Evolutionary conservation across 35 echinoderm and acorn worm species (phyloP).

Genomic region (Lytechinus variegatus): DNA sequence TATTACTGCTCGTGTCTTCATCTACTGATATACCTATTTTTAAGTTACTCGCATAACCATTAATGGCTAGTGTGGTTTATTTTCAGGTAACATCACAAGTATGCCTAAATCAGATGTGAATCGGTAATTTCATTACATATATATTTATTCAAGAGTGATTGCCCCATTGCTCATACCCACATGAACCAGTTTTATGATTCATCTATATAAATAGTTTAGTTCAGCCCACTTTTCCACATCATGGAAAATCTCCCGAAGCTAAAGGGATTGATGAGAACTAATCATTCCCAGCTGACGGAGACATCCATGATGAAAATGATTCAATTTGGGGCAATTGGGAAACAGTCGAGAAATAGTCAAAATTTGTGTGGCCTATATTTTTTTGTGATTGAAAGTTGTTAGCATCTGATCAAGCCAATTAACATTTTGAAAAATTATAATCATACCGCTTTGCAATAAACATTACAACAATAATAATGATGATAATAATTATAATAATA

Average conservation of each 20-base stretch:
- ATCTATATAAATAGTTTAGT: neutral
- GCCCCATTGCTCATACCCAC: slow-evolving; percentile 14
- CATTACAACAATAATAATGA: too few relatives aligned
- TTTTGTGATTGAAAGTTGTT: neutral
- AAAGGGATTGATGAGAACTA: neutral
- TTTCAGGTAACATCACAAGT: neutral
- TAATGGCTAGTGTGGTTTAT: neutral
- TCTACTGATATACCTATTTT: too few relatives aligned
- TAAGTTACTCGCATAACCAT: too few relatives aligned
- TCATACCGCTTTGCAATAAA: too few relatives aligned
- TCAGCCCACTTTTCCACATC: slow-evolving; percentile 17
- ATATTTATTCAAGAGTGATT: neutral
- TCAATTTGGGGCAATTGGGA: neutral
- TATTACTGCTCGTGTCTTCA: too few relatives aligned
- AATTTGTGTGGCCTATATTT: neutral
- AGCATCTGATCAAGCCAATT: neutral
- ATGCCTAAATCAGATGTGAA: neutral
- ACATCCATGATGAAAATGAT: neutral
- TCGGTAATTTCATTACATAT: neutral
- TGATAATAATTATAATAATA: too few relatives aligned
- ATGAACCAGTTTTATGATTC: neutral
- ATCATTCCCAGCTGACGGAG: neutral
- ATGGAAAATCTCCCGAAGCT: neutral
- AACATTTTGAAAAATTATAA: neutral
- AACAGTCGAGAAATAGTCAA: neutral